phyloP scores from a whole-genome alignment of 2,888 invertebrate genomes.

The Cosmia trapezina region DNA sequence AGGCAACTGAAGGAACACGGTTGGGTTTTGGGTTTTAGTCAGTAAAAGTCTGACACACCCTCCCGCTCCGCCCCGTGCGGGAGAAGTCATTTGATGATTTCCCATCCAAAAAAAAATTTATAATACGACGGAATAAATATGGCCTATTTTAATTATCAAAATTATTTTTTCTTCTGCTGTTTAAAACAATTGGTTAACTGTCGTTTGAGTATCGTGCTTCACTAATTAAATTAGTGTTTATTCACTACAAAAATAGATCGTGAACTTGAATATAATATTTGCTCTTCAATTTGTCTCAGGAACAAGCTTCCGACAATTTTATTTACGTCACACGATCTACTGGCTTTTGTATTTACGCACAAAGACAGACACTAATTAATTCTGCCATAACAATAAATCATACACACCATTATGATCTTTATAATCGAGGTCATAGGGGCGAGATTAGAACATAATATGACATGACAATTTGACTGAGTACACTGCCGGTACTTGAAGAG shows the following conservation, averaged over 20 bases:
- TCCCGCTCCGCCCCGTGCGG: too few species aligned
- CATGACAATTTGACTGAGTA: conserved; percentile 38
- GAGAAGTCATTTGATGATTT: too few species aligned
- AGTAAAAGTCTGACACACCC: too few species aligned
- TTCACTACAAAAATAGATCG: conserved; percentile 32
- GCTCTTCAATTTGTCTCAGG: conserved; percentile 68
- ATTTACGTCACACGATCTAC: conserved; percentile 63
- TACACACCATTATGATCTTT: conserved; percentile 43
- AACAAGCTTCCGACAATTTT: conserved; percentile 73
- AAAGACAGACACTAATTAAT: conserved; percentile 50
- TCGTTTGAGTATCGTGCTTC: conserved; percentile 13
- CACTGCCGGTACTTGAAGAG: conserved; percentile 35
- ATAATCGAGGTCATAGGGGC: conserved; percentile 36
- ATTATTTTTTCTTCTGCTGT: background rate
- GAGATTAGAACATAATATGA: conserved; percentile 35
- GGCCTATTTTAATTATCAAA: background rate
- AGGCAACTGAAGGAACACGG: too few species aligned
- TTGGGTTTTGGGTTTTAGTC: too few species aligned
- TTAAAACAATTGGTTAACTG: too few species aligned
- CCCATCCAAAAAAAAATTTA: too few species aligned
- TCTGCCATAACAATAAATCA: conserved; percentile 38
- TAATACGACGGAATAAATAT: background rate
- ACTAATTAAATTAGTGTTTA: conserved; percentile 37
- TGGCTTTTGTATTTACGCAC: conserved; percentile 47
- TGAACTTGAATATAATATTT: conserved; percentile 62